phyloP scores from a whole-genome alignment of 2,888 invertebrate genomes.

The Trimorus sp. region DNA sequence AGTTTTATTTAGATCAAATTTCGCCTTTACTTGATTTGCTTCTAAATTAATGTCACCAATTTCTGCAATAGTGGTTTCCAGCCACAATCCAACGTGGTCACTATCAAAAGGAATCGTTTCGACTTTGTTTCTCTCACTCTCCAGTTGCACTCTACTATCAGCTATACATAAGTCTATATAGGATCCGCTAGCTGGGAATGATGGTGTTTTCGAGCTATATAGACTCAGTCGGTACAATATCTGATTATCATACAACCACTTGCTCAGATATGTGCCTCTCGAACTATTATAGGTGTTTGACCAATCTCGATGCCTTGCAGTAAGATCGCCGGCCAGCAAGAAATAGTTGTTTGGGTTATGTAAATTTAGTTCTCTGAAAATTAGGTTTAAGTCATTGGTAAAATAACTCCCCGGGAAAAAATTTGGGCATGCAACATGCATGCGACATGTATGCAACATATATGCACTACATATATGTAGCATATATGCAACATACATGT shows the following conservation, averaged over 20 bases:
- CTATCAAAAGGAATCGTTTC: conserved; percentile 21
- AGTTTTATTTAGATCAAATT: too few species aligned
- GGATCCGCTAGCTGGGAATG: conserved; percentile 8
- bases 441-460: too few species aligned
- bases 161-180: conserved; percentile 19
- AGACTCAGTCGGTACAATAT: not conserved
- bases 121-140: not conserved
- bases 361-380: conserved; percentile 10
- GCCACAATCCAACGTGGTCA: not conserved
- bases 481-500: too few species aligned
- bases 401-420: not conserved
- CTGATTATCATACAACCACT: conserved; percentile 12
- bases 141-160: conserved; percentile 6
- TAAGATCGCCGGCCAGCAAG: not conserved
- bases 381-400: not conserved
- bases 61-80: too few species aligned
- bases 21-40: too few species aligned
- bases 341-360: not conserved
- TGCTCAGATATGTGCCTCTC: conserved; percentile 4
- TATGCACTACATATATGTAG: too few species aligned
- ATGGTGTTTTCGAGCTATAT: not conserved
- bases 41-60: too few species aligned
- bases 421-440: too few species aligned
- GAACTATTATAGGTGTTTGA: conserved; percentile 17
- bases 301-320: conserved; percentile 21